Conservation (phyloP, 2,797 vertebrate genomes). For the Paratrypauchen microcephalus region DNA sequence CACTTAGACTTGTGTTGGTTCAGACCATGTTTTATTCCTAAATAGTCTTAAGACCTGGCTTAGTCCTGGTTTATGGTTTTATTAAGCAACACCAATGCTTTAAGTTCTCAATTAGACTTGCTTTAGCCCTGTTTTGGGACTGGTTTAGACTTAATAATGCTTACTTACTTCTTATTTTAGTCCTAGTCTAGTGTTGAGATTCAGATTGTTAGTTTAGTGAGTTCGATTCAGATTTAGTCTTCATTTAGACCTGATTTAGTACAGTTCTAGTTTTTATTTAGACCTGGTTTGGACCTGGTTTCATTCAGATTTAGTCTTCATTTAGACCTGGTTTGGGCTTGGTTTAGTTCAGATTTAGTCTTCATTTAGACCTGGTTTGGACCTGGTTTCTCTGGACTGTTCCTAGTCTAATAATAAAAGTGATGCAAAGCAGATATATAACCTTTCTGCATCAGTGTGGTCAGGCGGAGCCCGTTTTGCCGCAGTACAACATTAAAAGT, state of each 20-base stretch:
- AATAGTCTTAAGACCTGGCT: neutral
- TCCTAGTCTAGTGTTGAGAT: no score
- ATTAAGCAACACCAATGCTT: no score
- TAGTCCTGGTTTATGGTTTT: no score
- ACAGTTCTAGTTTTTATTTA: neutral
- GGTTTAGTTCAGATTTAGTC: neutral
- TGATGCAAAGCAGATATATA: constrained; percentile 41
- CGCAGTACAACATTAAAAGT: constrained; percentile 67
- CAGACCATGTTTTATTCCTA: neutral
- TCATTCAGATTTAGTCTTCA: neutral
- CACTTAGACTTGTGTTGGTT: no score
- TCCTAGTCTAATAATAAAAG: neutral
- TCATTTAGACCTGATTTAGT: neutral
- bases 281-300: neutral
- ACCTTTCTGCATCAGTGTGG: constrained; percentile 56
- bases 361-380: neutral
- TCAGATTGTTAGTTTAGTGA: no score
- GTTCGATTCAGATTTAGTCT: no score
- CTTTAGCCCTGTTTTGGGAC: no score
- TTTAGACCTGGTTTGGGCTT: neutral
- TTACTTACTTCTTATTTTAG: no score
- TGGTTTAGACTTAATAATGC: no score
- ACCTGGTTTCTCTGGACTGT: neutral
- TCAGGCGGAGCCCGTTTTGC: constrained; percentile 68
- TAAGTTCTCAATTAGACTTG: no score